Percentiles rank a stretch among this genome's conserved stretches.
These are phyloP conservation scores for Pseudochirops cupreus DNA, from an alignment of 2,797 vertebrate species.

Conservation along the genomic window DNA sequence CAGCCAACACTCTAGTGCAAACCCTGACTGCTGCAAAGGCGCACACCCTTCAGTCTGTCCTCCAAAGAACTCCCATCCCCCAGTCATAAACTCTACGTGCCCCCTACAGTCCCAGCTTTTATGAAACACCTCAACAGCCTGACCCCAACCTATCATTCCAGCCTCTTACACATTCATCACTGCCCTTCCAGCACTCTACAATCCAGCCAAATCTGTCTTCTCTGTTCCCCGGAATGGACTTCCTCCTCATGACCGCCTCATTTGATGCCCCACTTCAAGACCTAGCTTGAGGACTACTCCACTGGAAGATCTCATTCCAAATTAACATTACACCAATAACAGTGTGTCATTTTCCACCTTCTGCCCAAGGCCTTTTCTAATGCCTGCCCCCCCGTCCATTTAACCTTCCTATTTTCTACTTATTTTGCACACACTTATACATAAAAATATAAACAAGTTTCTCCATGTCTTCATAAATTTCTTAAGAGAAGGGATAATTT, in stretches of 20 bases:
- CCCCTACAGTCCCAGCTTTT: neutral
- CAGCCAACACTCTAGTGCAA: neutral
- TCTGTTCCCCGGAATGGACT: neutral
- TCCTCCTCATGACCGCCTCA: neutral
- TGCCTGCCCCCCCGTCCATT: neutral
- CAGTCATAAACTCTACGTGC: neutral
- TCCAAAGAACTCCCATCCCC: neutral
- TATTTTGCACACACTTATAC: neutral
- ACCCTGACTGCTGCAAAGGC: neutral
- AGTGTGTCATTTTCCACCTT: neutral
- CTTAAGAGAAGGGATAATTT: neutral
- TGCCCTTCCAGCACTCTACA: neutral
- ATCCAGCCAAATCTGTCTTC: neutral
- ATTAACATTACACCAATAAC: neutral
- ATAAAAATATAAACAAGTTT: neutral
- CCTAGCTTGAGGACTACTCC: neutral
- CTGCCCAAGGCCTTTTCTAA: neutral
- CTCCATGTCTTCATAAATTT: neutral
- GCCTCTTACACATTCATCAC: neutral
- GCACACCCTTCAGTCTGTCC: neutral
- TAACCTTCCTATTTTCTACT: neutral
- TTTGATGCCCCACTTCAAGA: neutral
- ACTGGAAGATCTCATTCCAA: neutral
- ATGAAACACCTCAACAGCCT: neutral
- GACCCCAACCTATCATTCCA: neutral